Conservation (phyloP, 2,113 vertebrate genomes). For the Alligator mississippiensis region DNA sequence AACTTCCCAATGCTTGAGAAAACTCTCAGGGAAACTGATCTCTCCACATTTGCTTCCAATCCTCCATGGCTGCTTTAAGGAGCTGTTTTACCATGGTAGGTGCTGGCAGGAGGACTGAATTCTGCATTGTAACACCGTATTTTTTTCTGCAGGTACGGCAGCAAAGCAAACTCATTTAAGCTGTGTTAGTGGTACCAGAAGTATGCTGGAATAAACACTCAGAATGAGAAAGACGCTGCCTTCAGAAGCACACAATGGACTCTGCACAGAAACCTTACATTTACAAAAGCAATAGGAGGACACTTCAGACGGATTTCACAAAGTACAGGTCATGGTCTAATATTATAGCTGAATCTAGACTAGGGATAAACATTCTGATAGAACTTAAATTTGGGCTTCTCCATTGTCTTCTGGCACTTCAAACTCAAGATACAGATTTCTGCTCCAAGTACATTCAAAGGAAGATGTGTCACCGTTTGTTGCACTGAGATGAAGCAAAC, state of each 20-base stretch:
- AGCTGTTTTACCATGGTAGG: neutral
- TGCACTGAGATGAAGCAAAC: neutral
- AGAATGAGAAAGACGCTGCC: neutral
- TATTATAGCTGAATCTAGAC: neutral
- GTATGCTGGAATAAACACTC: neutral
- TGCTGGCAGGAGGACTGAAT: neutral
- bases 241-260: neutral
- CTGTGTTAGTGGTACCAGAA: neutral
- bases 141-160: neutral
- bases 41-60: neutral
- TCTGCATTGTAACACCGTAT: neutral
- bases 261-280: neutral
- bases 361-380: neutral
- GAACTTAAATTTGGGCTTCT: neutral
- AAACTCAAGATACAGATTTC: neutral
- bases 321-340: neutral
- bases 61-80: neutral
- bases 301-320: neutral
- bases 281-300: neutral
- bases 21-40: neutral
- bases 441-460: neutral
- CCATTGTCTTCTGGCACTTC: neutral
- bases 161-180: neutral
- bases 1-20: neutral
- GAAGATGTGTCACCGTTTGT: neutral